Evolutionary conservation across 2,113 vertebrate species (phyloP), one percentile per base, ranked within the genome.

Genomic region (Chunga burmeisteri): DNA sequence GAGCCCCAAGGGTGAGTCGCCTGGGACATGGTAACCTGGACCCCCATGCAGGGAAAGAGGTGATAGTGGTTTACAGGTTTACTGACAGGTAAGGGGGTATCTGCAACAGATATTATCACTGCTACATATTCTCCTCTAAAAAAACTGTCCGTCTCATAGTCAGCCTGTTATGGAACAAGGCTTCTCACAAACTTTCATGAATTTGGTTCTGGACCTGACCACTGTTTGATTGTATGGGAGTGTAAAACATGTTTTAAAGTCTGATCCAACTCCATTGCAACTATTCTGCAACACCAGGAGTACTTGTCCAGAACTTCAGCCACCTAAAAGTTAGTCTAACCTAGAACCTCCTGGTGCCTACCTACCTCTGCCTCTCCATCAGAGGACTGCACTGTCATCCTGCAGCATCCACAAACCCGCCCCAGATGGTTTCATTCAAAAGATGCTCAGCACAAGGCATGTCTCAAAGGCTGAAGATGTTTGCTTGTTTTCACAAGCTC

Each of bases 1-100:
- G 8, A 38, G 44, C n/a, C 49, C 73, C 6, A 0, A 38, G 26
- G 32, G 36, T 34, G 42, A 22, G 23, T 47, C 1, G 0, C 47
- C 53, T 14, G 46, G 22, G 25, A 44, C 79, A 16, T 0, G 3
- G 47, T 15, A 85, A 92, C 47, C 13, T 71, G 42, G 1, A 27
- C 11, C 63, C 9, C 2, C 19, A 12, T 1, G 9, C 0, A 62
- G 4, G 25, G 47, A 34, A 55, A 46, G n/a, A 38, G 26, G 61
- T 20, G 67, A 8, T 0, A 58, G 61, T 2, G n/a, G 55, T 78
- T 55, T 36, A 44, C 16, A 46, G 22, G 18, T 67, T 29, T 42
- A 25, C 58, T 30, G 40, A 30, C 30, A 62, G 32, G 17, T 12
- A 3, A 66, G 29, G 9, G 1, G 16, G 17, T 11, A 46, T 13